phyloP scores from a whole-genome alignment of 2,888 invertebrate species.

The Blastobasis adustella region DNA sequence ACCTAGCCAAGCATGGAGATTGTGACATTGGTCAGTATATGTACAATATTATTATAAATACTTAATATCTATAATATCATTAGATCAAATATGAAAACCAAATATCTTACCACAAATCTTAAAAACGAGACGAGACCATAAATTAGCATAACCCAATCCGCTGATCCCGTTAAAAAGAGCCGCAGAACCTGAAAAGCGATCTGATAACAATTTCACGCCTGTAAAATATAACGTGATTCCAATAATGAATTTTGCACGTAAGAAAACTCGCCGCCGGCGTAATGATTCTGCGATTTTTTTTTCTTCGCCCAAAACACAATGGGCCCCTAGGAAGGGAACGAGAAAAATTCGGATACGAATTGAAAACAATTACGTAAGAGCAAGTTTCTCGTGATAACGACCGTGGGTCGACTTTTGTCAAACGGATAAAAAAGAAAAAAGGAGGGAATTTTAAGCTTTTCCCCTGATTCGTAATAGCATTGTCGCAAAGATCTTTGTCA shows the following conservation, averaged over 20 bases:
- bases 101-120: too few relatives aligned
- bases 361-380: constrained; percentile 54
- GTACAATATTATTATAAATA: too few relatives aligned
- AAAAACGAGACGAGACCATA: too few relatives aligned
- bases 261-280: constrained; percentile 12
- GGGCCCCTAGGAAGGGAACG: constrained; percentile 18
- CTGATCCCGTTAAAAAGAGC: too few relatives aligned
- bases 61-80: too few relatives aligned
- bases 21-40: too few relatives aligned
- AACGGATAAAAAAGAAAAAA: constrained; percentile 22
- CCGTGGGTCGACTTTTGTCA: constrained; percentile 39
- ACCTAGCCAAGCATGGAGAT: too few relatives aligned
- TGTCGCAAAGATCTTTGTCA: constrained; percentile 6
- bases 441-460: constrained; percentile 28
- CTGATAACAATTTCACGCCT: constrained; percentile 1
- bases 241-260: constrained; percentile 27
- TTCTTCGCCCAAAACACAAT: constrained; percentile 22
- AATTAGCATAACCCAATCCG: too few relatives aligned
- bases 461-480: constrained; percentile 6
- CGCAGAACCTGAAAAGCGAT: too few relatives aligned
- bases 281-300: constrained; percentile 21
- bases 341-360: constrained; percentile 41
- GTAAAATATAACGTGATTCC: constrained; percentile 19
- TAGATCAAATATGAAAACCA: too few relatives aligned
- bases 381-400: constrained; percentile 52